Percentiles rank a stretch among this genome's conserved stretches.
Evolutionary conservation across 2,113 vertebrate genomes (phyloP).

Genomic region (Vicugna pacos): DNA sequence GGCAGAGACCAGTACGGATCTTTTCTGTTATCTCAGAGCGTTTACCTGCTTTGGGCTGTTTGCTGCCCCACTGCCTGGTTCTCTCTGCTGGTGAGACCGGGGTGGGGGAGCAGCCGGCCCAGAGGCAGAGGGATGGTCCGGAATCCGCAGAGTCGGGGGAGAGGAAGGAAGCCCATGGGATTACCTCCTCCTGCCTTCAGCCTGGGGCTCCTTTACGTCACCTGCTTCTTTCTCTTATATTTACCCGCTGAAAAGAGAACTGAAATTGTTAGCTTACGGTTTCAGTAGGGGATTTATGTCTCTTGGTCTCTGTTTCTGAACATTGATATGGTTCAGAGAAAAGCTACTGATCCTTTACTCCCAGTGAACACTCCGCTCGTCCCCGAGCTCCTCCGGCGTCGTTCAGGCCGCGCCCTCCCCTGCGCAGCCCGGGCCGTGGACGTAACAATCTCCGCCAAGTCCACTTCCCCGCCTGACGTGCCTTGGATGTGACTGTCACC

Average conservation of each 20-base stretch:
- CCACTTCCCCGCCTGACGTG: not conserved
- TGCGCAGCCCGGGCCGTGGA: not conserved
- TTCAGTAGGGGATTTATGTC: not conserved
- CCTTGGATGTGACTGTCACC: not conserved
- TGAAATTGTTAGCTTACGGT: not conserved
- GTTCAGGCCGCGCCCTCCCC: not conserved
- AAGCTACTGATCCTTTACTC: not conserved
- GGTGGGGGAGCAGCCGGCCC: not conserved
- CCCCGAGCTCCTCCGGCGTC: not conserved
- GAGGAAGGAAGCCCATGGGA: not conserved
- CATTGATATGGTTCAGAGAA: not conserved
- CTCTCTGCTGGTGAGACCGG: not conserved
- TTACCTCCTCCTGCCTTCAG: not conserved
- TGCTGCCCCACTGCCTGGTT: not conserved
- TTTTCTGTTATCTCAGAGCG: not conserved
- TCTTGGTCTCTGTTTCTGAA: constrained; percentile 14
- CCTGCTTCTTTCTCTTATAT: not conserved
- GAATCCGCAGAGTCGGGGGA: not conserved
- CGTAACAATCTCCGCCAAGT: not conserved
- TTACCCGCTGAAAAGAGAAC: not conserved
- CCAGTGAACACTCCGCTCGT: not conserved
- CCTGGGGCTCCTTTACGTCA: not conserved
- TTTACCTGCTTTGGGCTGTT: not conserved
- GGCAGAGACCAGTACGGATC: not conserved
- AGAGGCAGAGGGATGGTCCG: not conserved